Evolutionary conservation across 2,797 vertebrate species (phyloP).

Genomic region (Muraenolepis orangiensis): DNA sequence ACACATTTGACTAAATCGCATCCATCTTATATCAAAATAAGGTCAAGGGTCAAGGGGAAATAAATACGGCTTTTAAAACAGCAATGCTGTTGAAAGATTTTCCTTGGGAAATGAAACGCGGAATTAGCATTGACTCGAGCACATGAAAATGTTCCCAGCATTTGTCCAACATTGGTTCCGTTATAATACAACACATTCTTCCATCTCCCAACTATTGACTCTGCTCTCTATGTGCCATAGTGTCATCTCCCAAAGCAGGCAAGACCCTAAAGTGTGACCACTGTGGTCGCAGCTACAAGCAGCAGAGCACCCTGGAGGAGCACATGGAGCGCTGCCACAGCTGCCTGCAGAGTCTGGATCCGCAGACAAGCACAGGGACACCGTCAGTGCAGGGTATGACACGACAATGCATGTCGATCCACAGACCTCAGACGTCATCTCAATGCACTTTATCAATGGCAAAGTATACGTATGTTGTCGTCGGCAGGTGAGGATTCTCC

Average conservation of each 20-base stretch:
- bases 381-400: conserved; percentile 69
- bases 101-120: background rate
- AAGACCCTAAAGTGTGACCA: conserved; percentile 97
- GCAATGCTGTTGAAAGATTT: conserved; percentile 68
- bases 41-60: conserved; percentile 56
- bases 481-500: conserved; percentile 82
- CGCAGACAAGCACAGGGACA: conserved; percentile 73
- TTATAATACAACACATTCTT: background rate
- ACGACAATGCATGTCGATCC: background rate
- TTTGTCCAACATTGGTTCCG: background rate
- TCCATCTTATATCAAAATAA: conserved; percentile 22
- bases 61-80: conserved; percentile 72
- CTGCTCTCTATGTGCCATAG: conserved; percentile 67
- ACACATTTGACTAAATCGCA: background rate
- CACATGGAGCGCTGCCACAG: conserved; percentile 91
- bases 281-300: conserved; percentile 96
- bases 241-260: conserved; percentile 87
- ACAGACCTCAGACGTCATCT: background rate
- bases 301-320: conserved; percentile 91
- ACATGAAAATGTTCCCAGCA: background rate
- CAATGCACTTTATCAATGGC: background rate
- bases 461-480: background rate
- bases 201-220: background rate
- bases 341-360: conserved; percentile 87
- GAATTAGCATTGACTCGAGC: background rate